Base-by-base conservation (phyloP, 2,888 invertebrate species). In the Molanna angustata region DNA sequence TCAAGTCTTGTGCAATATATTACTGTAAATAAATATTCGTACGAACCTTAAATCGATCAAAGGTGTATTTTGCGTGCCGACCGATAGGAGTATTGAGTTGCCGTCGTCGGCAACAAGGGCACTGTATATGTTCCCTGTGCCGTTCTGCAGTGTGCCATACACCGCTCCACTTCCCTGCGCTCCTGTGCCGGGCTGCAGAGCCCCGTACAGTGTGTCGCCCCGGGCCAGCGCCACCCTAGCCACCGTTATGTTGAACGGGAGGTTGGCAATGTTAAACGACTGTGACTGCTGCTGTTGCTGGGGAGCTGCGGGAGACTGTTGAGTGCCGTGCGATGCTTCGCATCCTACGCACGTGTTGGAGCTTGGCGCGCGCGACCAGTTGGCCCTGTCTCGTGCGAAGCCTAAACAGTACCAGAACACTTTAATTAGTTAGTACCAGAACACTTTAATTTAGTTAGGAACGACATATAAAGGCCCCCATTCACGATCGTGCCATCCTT, bases 181-280 rank as follows among this genome's bases (percentile, higher is more conserved):
- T n/a, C 31, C 49, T 11, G 19, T 20, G 4, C 27, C 27, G 21
- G 41, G 19, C 40, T 49, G 49, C 14, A 42, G 21, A 18, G 31
- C 39, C 17, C 41, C 49, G 43, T 51, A 49, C 19, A 45, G 42
- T 3, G 19, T 13, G 18, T 49, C 27, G 4, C 37, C 21, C 6
- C 51, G 13, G 1, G 39, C 45, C 18, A 51, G 16, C 17, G 43
- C 49, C 14, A 58, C 55, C 1, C 55, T 20, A 2, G 55, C 31
- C 43, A 58, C 44, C n/a, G 56, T 54, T 19, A 58, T 58, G 39
- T 56, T 58, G 7, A 58, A 43, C 19, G 58, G 54, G 37, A 58
- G n/a, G 9, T 41, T 45, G 9, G 55, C 9, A 20, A 53, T 21
- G 31, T 33, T 52, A 14, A 52, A 42, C 31, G 52, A n/a, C n/a